Conservation (phyloP, 2,113 vertebrate genomes). For the Noctilio leporinus region DNA sequence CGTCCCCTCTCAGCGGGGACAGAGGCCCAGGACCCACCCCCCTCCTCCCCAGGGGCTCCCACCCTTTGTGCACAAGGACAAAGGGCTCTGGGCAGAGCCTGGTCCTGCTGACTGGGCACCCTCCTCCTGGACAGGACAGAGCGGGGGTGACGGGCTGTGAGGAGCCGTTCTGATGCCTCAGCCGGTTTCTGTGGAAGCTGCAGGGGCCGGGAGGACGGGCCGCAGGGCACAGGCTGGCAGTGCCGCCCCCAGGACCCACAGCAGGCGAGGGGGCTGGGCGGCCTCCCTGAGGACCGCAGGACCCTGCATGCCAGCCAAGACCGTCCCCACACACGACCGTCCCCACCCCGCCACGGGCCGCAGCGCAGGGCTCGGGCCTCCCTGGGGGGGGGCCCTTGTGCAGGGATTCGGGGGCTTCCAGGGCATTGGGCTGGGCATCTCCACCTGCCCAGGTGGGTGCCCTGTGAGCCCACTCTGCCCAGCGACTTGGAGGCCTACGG, state of each 20-base stretch:
- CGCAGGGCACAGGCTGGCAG: rapidly evolving
- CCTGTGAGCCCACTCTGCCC: not conserved
- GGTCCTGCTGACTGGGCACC: not conserved
- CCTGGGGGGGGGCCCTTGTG: not conserved
- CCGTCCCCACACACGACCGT: rapidly evolving
- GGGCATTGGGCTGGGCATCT: not conserved
- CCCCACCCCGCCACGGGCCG: no score
- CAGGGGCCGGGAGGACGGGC: not conserved
- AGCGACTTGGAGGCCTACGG: not conserved
- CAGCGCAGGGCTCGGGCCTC: rapidly evolving
- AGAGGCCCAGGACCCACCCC: not conserved
- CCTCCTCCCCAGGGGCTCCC: not conserved
- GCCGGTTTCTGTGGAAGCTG: not conserved
- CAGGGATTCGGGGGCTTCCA: not conserved
- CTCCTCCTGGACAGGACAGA: not conserved
- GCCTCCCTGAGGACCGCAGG: not conserved
- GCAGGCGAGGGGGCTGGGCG: not conserved
- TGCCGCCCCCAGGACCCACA: not conserved
- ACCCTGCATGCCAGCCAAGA: not conserved
- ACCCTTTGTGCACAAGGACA: not conserved
- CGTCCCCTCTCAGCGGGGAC: rapidly evolving
- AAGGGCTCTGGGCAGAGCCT: not conserved
- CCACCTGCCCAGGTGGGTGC: not conserved
- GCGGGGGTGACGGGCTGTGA: not conserved
- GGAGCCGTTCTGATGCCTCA: not conserved